Conservation (phyloP, 2,888 invertebrate genomes). For the Zeuzera pyrina region DNA sequence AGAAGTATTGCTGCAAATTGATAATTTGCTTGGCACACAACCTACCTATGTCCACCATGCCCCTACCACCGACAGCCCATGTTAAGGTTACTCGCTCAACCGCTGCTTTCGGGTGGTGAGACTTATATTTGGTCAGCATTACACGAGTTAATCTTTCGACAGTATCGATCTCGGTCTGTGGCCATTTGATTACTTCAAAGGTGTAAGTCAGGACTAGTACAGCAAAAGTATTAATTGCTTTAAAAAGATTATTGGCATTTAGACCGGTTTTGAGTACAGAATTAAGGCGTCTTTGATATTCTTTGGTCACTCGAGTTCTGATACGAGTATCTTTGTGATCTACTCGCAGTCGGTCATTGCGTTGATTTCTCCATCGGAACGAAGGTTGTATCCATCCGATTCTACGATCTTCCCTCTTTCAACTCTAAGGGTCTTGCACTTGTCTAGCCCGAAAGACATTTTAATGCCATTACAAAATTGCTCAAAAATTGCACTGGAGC, state of each 20-base stretch:
- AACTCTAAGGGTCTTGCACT: background rate
- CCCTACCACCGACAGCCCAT: background rate
- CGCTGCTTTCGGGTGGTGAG: background rate
- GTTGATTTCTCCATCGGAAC: background rate
- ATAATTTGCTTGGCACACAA: background rate
- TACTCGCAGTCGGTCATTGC: background rate
- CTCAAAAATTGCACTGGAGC: background rate
- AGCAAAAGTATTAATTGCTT: background rate
- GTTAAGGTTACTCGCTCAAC: background rate
- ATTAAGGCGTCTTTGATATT: background rate
- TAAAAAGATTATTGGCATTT: background rate
- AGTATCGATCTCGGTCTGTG: background rate
- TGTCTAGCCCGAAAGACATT: background rate
- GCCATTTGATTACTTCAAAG: background rate
- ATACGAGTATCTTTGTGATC: no score
- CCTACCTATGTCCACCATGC: background rate
- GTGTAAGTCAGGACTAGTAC: background rate
- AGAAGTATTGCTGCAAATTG: background rate
- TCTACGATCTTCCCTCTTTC: background rate
- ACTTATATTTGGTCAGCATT: background rate
- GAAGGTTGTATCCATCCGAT: background rate
- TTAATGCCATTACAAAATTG: background rate
- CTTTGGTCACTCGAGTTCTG: no score
- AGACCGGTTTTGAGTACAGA: background rate
- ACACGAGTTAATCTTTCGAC: background rate